phyloP scores from a whole-genome alignment of 1,140 invertebrate species.

The Drosophila erecta region DNA sequence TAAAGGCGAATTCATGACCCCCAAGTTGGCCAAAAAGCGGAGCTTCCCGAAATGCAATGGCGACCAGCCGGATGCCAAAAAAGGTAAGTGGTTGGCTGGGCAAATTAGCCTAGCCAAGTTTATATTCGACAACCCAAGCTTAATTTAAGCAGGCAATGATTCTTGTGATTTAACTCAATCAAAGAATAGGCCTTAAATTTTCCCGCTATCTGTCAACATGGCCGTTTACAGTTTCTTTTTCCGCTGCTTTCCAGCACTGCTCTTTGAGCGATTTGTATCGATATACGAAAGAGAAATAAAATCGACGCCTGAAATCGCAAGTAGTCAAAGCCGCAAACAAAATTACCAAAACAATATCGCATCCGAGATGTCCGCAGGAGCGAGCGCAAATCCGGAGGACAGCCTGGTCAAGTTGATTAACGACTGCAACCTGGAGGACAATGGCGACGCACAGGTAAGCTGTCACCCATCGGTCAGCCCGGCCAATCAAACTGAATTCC shows the following conservation, averaged over 20 bases:
- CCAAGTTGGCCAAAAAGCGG: too few relatives aligned
- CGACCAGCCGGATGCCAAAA: too few relatives aligned
- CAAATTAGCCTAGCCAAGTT: too few relatives aligned
- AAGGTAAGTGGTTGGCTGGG: too few relatives aligned
- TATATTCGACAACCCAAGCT: too few relatives aligned
- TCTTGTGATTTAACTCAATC: not conserved
- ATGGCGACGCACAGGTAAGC: not conserved
- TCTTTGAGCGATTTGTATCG: not conserved
- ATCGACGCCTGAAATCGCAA: not conserved
- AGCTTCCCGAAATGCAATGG: too few relatives aligned
- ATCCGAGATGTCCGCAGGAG: not conserved
- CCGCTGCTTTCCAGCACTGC: not conserved
- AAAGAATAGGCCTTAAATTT: not conserved
- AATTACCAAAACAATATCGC: not conserved
- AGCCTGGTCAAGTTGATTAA: not conserved
- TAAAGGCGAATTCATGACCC: too few relatives aligned
- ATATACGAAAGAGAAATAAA: not conserved
- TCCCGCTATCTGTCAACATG: not conserved
- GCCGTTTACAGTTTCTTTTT: too few relatives aligned
- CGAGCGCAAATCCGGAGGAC: not conserved
- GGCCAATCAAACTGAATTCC: not conserved
- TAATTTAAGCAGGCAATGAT: too few relatives aligned
- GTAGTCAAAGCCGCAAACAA: not conserved
- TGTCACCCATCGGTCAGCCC: too few relatives aligned
- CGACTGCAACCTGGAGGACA: not conserved